Percentiles rank a stretch among this genome's conserved stretches.
Conservation (phyloP, 2,797 vertebrate genomes). For the Falco cherrug region DNA sequence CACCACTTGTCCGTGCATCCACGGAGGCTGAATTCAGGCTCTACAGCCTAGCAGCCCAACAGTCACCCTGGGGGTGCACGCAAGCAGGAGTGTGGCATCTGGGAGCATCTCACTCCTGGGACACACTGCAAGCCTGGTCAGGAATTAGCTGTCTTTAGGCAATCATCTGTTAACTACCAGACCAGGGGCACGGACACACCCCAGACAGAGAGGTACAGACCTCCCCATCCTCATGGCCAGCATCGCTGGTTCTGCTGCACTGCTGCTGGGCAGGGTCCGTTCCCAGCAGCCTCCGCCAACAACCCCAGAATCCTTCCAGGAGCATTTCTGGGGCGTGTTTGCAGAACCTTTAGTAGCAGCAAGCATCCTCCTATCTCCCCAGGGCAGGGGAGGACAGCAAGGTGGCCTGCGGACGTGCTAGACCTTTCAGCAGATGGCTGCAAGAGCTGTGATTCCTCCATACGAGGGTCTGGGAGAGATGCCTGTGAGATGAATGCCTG, state of each 20-base stretch:
- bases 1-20: accelerated
- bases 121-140: background rate
- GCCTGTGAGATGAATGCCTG: conserved; percentile 5
- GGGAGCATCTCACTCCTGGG: background rate
- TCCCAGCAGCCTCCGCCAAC: accelerated
- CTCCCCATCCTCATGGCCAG: background rate
- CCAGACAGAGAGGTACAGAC: background rate
- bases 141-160: background rate
- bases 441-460: accelerated
- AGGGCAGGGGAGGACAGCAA: background rate
- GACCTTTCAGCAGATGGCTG: background rate
- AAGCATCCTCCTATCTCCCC: background rate
- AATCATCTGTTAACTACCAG: background rate
- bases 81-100: accelerated
- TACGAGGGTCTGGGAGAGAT: background rate
- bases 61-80: background rate
- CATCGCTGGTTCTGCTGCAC: background rate
- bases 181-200: background rate
- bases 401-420: accelerated
- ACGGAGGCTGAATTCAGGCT: background rate
- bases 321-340: background rate
- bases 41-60: background rate
- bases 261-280: background rate
- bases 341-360: background rate
- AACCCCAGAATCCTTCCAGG: background rate